Evolutionary conservation across 2,113 vertebrate species (phyloP), one percentile per base, ranked within the genome.

Genomic region (Pedionomus torquatus): DNA sequence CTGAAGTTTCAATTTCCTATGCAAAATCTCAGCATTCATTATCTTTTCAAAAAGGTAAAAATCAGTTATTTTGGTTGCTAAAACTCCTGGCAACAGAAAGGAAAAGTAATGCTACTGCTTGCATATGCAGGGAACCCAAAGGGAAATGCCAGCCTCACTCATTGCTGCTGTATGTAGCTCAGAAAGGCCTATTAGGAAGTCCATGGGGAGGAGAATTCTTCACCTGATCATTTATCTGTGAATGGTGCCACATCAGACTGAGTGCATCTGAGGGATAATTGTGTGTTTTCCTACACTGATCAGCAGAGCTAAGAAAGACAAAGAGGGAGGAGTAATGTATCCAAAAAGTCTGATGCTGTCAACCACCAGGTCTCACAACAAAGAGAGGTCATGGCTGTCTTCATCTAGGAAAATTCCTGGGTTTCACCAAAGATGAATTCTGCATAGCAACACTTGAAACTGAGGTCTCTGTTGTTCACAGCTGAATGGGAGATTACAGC

Each of bases 151-250:
- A 61, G 43, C 9, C 18, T 84, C 21, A 46, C n/a, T 79, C 54
- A 46, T 12, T 2, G 6, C 30, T 43, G 39, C 39, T 70, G 41
- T 35, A 7, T 28, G 5, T 51, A 89, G 35, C n/a, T 81, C 63
- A 65, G 43, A 54, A 39, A 41, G 13, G 7, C 4, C 57, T 46
- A 4, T 30, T 57, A 37, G 9, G n/a, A 44, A 48, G 21, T 37
- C 26, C 23, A 25, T 0, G 0, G 10, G 51, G 4, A 69, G 28
- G 5, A 87, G n/a, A 31, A 54, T 33, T 65, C 2, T 35, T 54
- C 37, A 24, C 44, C 51, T 41, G 12, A 54, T 33, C 31, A 10
- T 71, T 87, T 17, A 13, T 41, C 69, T 33, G 4, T 81, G 35
- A 72, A 51, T 25, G 7, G 18, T 2, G 1, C 3, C 24, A 60